A percentile compares a stretch with the other conserved stretches of the same genome.
These are phyloP conservation scores for Scomberomorus guttatus DNA, from an alignment of 2,797 vertebrate genomes.

Conservation along the genomic window DNA sequence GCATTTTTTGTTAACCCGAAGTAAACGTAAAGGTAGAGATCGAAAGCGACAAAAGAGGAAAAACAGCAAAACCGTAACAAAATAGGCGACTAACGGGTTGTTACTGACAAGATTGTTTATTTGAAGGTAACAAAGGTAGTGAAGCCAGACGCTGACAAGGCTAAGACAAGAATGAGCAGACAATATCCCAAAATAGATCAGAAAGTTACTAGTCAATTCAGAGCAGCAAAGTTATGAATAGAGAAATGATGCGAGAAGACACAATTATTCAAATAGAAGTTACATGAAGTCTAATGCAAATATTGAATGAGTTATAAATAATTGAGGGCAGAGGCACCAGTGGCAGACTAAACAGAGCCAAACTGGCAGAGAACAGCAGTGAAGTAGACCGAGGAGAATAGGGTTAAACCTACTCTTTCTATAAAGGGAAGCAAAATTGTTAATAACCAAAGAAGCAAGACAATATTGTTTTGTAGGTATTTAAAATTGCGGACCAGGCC, in stretches of 20 bases:
- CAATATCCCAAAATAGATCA: not conserved
- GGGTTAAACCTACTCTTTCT: not conserved
- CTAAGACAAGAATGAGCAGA: too few species aligned
- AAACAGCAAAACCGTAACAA: too few species aligned
- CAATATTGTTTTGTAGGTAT: not conserved
- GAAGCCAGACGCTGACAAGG: not conserved
- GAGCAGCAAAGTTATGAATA: not conserved
- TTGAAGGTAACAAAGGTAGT: too few species aligned
- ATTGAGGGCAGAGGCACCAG: not conserved
- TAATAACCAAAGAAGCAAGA: constrained; percentile 22
- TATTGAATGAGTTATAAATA: not conserved
- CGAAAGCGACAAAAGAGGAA: not conserved
- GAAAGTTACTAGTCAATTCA: too few species aligned
- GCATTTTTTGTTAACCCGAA: not conserved
- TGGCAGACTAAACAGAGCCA: too few species aligned
- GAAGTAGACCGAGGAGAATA: not conserved
- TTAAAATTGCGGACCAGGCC: not conserved
- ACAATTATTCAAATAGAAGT: not conserved
- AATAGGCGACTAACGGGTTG: fast-evolving
- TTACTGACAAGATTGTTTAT: too few species aligned
- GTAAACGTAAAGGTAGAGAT: fast-evolving
- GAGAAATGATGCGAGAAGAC: not conserved
- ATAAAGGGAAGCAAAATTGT: too few species aligned
- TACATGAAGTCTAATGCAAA: not conserved
- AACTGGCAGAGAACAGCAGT: not conserved